Evolutionary conservation across 2,797 vertebrate genomes (phyloP), one percentile per base, ranked within the genome.

Genomic region (Rhabdomys pumilio): DNA sequence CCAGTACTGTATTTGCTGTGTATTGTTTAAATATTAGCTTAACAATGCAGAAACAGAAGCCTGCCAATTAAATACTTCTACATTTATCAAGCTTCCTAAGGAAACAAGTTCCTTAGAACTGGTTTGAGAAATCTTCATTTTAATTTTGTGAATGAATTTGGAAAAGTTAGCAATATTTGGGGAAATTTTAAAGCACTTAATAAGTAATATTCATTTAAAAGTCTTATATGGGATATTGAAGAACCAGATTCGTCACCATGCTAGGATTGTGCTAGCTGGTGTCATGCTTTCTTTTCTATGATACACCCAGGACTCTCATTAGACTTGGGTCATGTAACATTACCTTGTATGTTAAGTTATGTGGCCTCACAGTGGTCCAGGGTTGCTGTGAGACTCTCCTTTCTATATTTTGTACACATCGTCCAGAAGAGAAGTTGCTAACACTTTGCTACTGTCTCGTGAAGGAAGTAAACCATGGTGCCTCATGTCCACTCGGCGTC

Each of bases 111-210:
- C 10, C 50, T 11, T 50, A 50, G 50, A 50, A 50, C 50, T 77
- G 59, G 57, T 55, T 88, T 77, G 94, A 81, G 26, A 83, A 72
- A 38, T 80, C 73, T 92, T 93, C 31, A 76, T 89, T 96, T 97
- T 89, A 89, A 96, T 87, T 95, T 97, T 94, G 72, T 93, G 91
- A 92, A 69, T 96, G 94, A 77, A 87, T 88, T 81, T 53, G 61
- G 41, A 76, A 91, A 83, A 96, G 67, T 89, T 81, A 87, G 61
- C 22, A 85, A 63, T 8, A 29, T 22, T 96, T 96, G 63, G 59
- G 14, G 81, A 85, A 85, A 73, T 47, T 94, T 88, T 95, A 89
- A 89, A 87, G 44, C 50, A 87, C 67, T 84, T 89, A 67, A 59
- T 31, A 93, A 92, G 24, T 63, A 80, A 80, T 22, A 38, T 91